Conservation (phyloP, 2,113 vertebrate genomes). For the Murina feae region DNA sequence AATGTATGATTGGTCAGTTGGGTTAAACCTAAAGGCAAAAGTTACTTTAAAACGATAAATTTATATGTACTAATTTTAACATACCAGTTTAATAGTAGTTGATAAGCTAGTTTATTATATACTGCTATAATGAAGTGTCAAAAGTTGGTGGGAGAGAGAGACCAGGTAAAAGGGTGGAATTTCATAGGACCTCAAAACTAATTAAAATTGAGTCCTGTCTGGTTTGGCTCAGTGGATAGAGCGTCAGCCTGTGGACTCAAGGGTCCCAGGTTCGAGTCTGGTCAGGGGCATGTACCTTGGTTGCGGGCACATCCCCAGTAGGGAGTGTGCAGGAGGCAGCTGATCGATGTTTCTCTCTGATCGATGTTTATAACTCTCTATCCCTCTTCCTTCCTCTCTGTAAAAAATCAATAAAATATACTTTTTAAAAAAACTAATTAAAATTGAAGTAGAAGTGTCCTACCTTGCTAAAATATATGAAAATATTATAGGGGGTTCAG, state of each 20-base stretch:
- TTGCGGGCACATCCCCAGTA: too few relatives aligned
- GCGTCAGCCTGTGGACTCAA: too few relatives aligned
- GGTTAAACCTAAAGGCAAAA: background rate
- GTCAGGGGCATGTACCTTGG: too few relatives aligned
- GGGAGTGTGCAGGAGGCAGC: too few relatives aligned
- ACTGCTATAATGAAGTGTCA: background rate
- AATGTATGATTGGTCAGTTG: background rate
- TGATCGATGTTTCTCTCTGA: too few relatives aligned
- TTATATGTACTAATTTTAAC: constrained; percentile 14
- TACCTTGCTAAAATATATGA: constrained; percentile 1
- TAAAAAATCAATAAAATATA: too few relatives aligned
- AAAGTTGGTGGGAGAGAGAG: background rate
- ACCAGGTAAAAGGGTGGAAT: background rate
- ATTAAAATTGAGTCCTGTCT: background rate
- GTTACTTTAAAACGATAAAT: constrained; percentile 4
- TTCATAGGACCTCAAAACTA: background rate
- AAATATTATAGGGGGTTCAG: background rate
- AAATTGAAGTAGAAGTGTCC: background rate
- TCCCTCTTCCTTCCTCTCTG: too few relatives aligned
- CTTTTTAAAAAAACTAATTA: background rate
- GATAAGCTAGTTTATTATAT: background rate
- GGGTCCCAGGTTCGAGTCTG: too few relatives aligned
- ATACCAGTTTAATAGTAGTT: background rate
- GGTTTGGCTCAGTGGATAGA: too few relatives aligned
- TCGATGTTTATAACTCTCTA: too few relatives aligned